These are phyloP conservation scores for Eilema sororculum DNA, from an alignment of 2,888 invertebrate species.

Conservation along the genomic window DNA sequence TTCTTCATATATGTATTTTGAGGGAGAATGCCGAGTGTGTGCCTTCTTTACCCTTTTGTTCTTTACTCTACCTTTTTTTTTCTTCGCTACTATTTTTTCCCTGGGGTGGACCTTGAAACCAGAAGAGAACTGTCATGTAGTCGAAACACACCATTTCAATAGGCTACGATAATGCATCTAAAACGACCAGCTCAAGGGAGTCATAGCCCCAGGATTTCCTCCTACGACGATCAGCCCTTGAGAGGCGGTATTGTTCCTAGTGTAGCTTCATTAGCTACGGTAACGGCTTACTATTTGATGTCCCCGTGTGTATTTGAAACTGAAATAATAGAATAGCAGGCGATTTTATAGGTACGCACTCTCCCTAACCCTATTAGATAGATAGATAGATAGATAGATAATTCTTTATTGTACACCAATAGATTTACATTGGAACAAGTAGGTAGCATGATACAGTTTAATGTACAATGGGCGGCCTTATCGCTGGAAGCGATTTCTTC, in stretches of 20 bases:
- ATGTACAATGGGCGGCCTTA: too few relatives aligned
- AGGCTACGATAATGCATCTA: not conserved
- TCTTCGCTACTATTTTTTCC: too few relatives aligned
- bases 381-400: too few relatives aligned
- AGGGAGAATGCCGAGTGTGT: not conserved
- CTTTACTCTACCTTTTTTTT: too few relatives aligned
- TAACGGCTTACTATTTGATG: too few relatives aligned
- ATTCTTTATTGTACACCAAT: too few relatives aligned
- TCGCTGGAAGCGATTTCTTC: too few relatives aligned
- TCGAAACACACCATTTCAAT: not conserved
- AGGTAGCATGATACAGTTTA: too few relatives aligned
- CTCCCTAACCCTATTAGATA: not conserved
- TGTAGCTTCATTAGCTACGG: not conserved
- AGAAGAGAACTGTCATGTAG: not conserved
- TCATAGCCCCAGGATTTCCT: too few relatives aligned
- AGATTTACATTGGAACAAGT: too few relatives aligned
- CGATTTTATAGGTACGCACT: not conserved
- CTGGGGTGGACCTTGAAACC: not conserved
- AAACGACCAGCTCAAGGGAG: not conserved
- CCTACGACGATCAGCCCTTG: not conserved
- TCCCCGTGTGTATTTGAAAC: not conserved
- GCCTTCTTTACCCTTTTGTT: too few relatives aligned
- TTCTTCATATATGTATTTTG: not conserved
- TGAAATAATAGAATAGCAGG: not conserved
- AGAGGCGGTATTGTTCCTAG: too few relatives aligned